A percentile compares a stretch with the other conserved stretches of the same genome.
phyloP scores from a whole-genome alignment of 92 coral and sea anemone genomes.

The Micromussa lordhowensis region DNA sequence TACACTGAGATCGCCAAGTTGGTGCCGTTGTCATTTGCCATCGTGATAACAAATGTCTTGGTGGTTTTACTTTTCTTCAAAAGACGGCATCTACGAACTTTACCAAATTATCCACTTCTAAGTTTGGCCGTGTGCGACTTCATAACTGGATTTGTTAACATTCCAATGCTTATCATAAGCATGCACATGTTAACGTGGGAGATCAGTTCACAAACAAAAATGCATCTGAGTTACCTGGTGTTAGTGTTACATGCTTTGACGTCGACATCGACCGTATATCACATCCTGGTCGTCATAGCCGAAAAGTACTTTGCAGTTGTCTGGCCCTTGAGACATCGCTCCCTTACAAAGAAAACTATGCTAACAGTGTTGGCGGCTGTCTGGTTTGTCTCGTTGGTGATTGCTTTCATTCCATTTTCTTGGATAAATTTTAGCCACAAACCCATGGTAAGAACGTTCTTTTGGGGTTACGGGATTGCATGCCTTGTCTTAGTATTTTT shows the following conservation, averaged over 20 bases:
- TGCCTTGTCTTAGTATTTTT: conserved; percentile 64
- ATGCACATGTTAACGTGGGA: background rate
- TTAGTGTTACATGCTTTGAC: conserved; percentile 39
- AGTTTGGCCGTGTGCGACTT: conserved; percentile 64
- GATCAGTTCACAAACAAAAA: background rate
- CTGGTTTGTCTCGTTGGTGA: conserved; percentile 9
- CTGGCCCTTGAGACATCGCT: conserved; percentile 43
- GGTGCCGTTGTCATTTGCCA: conserved; percentile 8
- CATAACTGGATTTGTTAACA: conserved; percentile 53
- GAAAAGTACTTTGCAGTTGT: conserved; percentile 46
- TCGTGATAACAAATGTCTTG: conserved; percentile 22
- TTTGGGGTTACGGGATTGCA: conserved; percentile 61
- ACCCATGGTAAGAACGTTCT: background rate
- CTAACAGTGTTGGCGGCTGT: conserved; percentile 3
- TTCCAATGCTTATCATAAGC: conserved; percentile 44
- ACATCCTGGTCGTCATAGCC: conserved; percentile 47
- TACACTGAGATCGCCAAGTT: conserved; percentile 25
- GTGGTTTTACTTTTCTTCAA: conserved; percentile 17
- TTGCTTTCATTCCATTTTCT: conserved; percentile 40
- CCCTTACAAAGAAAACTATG: conserved; percentile 24
- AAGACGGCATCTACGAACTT: background rate
- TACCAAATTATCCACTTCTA: conserved; percentile 27
- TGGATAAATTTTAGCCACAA: conserved; percentile 21
- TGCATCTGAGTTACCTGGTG: conserved; percentile 8
- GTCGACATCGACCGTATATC: conserved; percentile 41